Percentiles rank a stretch among this genome's conserved stretches.
Evolutionary conservation across 2,797 vertebrate genomes (phyloP).

Genomic region (Choloepus didactylus): DNA sequence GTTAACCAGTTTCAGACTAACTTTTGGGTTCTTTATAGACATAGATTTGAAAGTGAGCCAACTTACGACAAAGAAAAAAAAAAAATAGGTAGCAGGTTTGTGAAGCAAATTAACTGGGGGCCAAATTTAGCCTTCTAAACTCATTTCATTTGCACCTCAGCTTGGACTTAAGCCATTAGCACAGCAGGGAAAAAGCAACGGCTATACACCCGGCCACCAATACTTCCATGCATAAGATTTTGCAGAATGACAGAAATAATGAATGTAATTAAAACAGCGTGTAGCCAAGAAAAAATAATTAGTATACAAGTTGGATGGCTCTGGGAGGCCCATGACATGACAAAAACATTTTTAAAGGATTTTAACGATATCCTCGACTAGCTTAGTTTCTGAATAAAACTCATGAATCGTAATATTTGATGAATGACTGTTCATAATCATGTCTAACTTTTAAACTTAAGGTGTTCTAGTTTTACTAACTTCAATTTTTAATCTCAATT

Average conservation of each 20-base stretch:
- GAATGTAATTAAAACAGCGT: slow-evolving; percentile 84
- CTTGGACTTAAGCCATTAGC: slow-evolving; percentile 82
- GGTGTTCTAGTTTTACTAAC: slow-evolving; percentile 4
- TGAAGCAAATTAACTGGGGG: slow-evolving; percentile 80
- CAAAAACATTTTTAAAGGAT: slow-evolving; percentile 69
- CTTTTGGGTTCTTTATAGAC: slow-evolving; percentile 44
- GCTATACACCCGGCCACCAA: slow-evolving; percentile 72
- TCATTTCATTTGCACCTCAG: slow-evolving; percentile 81
- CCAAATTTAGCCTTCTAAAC: slow-evolving; percentile 79
- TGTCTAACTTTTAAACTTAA: slow-evolving; percentile 53
- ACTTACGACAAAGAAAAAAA: slow-evolving; percentile 65
- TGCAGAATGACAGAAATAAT: slow-evolving; percentile 84
- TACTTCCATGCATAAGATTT: slow-evolving; percentile 74
- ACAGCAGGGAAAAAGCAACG: slow-evolving; percentile 80
- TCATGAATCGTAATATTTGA: slow-evolving; percentile 61
- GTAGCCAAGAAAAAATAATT: slow-evolving; percentile 85
- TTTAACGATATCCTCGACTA: slow-evolving; percentile 72
- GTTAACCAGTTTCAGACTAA: slow-evolving; percentile 54
- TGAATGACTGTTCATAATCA: slow-evolving; percentile 50
- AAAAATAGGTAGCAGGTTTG: slow-evolving; percentile 65
- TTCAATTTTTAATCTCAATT: background rate
- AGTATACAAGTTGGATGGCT: slow-evolving; percentile 78
- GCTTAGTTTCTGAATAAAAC: slow-evolving; percentile 74
- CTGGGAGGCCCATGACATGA: slow-evolving; percentile 74
- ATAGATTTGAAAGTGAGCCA: slow-evolving; percentile 66